Evolutionary conservation across 2,888 invertebrate species (phyloP), one percentile per base, ranked within the genome.

Genomic region (Mesoligia furuncula): DNA sequence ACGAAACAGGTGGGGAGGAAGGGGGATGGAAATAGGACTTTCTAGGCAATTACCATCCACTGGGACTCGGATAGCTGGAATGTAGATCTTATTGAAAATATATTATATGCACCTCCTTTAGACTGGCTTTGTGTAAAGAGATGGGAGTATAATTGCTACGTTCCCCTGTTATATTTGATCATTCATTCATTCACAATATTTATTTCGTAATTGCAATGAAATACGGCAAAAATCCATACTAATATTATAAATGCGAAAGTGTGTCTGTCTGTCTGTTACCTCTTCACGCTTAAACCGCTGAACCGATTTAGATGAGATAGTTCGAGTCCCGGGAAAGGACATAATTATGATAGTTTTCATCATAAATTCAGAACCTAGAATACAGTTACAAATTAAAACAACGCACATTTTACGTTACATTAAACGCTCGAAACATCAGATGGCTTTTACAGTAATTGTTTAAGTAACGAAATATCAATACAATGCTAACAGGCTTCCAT

Each of bases 11-110:
- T 85, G 83, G 89, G 83, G 90, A 77, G 73, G 86, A 80, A 54
- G 83, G 85, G 86, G 85, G 82, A 71, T 86, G 81, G 89, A 92
- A 93, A 93, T 92, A 91, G 93, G 94, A 94, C 94, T 93, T 95
- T 93, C 95, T 93, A 94, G 94, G 94, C 95, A 95, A 95, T 95
- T 95, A 95, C 95, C 93, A 93, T 92, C 90, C 92, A 85, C 77
- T 83, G 91, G 87, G 90, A 91, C 91, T 90, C 85, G 90, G 84
- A 90, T 90, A 90, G 90, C 88, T 77, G 71, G 83, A 81, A 85
- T 87, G 86, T 86, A 86, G 87, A 87, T 92, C 87, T 88, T 91
- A 90, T 90, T 90, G 90, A 88, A 91, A 90, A 88, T 90, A 88
- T 84, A 85, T 81, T 82, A 84, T 82, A 85, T 86, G 81, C 81